Evolutionary conservation across 2,797 vertebrate species (phyloP), one percentile per base, ranked within the genome.

Genomic region (Hafferia zeledoni): DNA sequence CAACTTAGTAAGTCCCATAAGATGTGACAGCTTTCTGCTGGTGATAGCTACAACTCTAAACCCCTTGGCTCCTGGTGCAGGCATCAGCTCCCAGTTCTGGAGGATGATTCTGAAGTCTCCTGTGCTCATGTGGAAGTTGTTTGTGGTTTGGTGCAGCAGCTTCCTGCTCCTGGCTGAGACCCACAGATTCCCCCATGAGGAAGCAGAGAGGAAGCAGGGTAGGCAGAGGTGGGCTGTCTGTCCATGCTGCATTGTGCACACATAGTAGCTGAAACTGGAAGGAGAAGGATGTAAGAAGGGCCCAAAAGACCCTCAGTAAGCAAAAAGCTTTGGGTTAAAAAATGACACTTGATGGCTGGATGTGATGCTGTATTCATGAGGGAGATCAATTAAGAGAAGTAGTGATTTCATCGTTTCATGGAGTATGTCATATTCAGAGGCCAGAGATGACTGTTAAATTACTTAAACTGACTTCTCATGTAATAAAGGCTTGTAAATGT

Each of bases 401-500:
- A 86, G 44, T 92, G 83, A 93, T 92, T 95, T 95, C 60, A 95
- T 89, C 78, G 80, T 82, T 92, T 84, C 81, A 60, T 39, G 46
- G 85, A 64, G 23, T 69, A 78, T 96, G 83, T 89, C 90, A 95
- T 90, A 64, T 87, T 95, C 71, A 87, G 93, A 93, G 96, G 86
- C 80, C 90, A 93, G 74, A 84, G 88, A 93, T 94, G 77, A 94
- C 83, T 89, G 41, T 83, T 91, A 96, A 94, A 96, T 93, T 95
- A 81, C 93, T 92, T 92, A 75, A 94, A 90, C 57, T 91, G 88
- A 91, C 61, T 95, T 95, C 55, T 91, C 77, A 52, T 87, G 50
- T 95, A 93, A 95, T 95, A 95, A 87, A 93, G 69, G 27, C 85
- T 65, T 91, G 77, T 93, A 94, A 95, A 94, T 96, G 96, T 94